phyloP scores from a whole-genome alignment of 1,140 invertebrate species.

The Tribolium madens region DNA sequence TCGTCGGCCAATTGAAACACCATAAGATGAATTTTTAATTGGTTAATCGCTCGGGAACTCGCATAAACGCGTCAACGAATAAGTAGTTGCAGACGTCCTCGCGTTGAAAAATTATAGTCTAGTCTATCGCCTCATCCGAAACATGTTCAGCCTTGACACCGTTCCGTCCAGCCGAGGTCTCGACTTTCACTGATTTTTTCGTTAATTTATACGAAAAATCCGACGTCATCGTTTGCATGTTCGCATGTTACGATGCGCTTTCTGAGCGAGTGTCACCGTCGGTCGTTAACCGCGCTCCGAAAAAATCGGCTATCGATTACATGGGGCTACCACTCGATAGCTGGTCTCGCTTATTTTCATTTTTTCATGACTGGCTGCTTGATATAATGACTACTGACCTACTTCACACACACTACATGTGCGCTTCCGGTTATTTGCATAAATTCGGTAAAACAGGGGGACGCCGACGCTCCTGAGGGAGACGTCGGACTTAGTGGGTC shows the following conservation, averaged over 20 bases:
- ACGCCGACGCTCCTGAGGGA: neutral
- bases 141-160: conserved; percentile 24
- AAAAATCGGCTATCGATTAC: neutral
- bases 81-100: neutral
- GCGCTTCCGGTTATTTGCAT: neutral
- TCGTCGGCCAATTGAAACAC: neutral
- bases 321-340: neutral
- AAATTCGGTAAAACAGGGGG: neutral
- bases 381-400: neutral
- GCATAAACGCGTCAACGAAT: conserved; percentile 10
- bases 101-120: too few relatives aligned
- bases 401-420: neutral
- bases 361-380: neutral
- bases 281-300: neutral
- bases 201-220: conserved; percentile 2
- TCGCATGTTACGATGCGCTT: neutral
- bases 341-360: neutral
- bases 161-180: neutral
- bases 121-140: conserved; percentile 7
- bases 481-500: neutral
- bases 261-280: neutral
- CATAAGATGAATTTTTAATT: neutral
- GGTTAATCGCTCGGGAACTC: neutral
- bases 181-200: conserved; percentile 12
- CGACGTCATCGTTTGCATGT: neutral